phyloP scores from a whole-genome alignment of 2,113 vertebrate species.

The Centrocercus urophasianus region DNA sequence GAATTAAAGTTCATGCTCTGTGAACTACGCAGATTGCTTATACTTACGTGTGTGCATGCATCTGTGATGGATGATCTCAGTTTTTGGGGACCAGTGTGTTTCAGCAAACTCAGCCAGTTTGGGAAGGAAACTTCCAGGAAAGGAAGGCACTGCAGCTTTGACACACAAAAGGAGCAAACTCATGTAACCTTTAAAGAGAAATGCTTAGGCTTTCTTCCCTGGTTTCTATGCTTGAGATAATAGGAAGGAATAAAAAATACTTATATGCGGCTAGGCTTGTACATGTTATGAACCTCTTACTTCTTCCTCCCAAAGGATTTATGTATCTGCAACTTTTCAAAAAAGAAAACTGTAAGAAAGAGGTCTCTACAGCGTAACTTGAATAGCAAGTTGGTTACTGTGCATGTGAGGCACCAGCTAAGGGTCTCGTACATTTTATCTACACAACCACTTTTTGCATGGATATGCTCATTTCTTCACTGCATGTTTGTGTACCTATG shows the following conservation, averaged over 20 bases:
- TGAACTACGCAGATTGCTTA: background rate
- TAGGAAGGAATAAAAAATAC: background rate
- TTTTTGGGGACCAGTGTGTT: background rate
- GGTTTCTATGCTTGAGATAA: background rate
- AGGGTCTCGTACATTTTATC: background rate
- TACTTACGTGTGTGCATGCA: background rate
- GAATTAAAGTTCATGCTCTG: conserved; percentile 57
- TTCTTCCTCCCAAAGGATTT: background rate
- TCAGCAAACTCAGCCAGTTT: background rate
- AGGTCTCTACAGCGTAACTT: background rate
- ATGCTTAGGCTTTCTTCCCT: background rate
- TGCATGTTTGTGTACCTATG: background rate
- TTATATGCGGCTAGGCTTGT: background rate
- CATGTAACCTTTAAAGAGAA: background rate
- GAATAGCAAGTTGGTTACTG: background rate
- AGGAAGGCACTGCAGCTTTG: background rate
- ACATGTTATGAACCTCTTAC: background rate
- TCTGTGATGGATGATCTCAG: background rate
- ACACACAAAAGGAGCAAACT: background rate
- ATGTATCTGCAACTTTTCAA: background rate
- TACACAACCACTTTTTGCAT: background rate
- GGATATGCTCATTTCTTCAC: background rate
- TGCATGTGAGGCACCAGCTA: background rate
- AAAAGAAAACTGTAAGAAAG: background rate
- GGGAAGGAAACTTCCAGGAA: background rate